Conservation (phyloP, 2,797 vertebrate species). For the Onychomys arenicola region DNA sequence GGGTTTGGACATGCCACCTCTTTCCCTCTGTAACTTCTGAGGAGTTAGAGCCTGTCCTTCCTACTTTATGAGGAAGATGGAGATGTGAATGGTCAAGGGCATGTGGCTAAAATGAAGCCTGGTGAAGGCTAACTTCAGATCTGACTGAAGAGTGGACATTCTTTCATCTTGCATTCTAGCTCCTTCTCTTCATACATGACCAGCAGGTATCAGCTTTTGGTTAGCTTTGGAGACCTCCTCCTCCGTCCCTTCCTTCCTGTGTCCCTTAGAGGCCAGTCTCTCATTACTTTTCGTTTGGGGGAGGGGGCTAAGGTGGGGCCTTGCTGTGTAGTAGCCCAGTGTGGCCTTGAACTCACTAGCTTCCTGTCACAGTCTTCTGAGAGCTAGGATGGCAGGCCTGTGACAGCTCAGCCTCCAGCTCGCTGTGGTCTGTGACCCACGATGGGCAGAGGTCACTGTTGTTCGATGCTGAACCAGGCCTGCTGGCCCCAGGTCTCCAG, state of each 20-base stretch:
- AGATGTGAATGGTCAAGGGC: background rate
- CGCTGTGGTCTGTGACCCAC: rapidly evolving
- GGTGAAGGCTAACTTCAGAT: background rate
- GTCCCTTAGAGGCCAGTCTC: background rate
- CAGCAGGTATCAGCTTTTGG: background rate
- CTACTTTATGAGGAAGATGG: background rate
- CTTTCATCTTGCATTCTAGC: background rate
- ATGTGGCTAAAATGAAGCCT: background rate
- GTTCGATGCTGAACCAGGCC: rapidly evolving
- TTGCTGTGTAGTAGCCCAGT: background rate
- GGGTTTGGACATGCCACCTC: rapidly evolving
- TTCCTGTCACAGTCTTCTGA: background rate
- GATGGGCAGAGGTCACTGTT: no score
- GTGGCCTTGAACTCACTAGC: background rate
- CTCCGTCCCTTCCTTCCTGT: rapidly evolving
- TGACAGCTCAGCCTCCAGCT: background rate
- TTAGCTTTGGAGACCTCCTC: no score
- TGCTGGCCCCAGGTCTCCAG: background rate
- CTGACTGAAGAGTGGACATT: background rate
- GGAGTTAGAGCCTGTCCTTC: background rate
- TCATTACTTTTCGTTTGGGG: background rate
- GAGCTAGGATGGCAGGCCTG: background rate
- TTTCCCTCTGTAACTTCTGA: rapidly evolving
- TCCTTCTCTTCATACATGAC: background rate
- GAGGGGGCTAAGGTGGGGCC: background rate